Evolutionary conservation across 2,797 vertebrate species (phyloP).

Genomic region (Nannoperca obscura): DNA sequence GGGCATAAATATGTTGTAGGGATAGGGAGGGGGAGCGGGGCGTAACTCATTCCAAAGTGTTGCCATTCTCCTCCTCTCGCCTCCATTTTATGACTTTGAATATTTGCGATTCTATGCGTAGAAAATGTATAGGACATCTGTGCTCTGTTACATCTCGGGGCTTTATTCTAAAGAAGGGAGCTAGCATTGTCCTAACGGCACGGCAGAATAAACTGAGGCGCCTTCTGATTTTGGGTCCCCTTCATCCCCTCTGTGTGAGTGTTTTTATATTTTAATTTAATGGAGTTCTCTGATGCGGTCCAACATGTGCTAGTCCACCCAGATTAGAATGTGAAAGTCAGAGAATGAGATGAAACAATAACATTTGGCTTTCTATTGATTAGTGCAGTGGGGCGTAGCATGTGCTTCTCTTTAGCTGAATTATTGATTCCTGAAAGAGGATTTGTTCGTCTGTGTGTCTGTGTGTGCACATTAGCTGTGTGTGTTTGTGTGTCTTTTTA

Average conservation of each 20-base stretch:
- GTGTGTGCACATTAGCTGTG: conserved; percentile 32
- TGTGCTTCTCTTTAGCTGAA: conserved; percentile 84
- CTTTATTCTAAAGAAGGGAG: conserved; percentile 37
- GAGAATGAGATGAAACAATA: conserved; percentile 84
- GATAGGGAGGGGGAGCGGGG: conserved; percentile 16
- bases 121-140: conserved; percentile 68
- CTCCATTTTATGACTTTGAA: conserved; percentile 59
- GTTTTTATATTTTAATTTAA: conserved; percentile 54
- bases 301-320: conserved; percentile 58
- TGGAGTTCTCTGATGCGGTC: conserved; percentile 54
- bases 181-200: conserved; percentile 27
- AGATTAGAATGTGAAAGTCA: conserved; percentile 82
- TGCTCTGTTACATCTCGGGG: conserved; percentile 42
- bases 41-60: conserved; percentile 51
- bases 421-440: conserved; percentile 82
- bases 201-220: conserved; percentile 12
- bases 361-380: conserved; percentile 85
- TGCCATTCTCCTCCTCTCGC: conserved; percentile 44
- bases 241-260: conserved; percentile 3
- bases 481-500: conserved; percentile 60
- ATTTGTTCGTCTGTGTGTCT: conserved; percentile 66
- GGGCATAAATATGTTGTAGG: conserved; percentile 42
- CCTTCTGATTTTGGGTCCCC: conserved; percentile 24
- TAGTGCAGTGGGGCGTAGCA: conserved; percentile 81
- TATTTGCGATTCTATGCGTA: conserved; percentile 55